Evolutionary conservation across 1,140 invertebrate genomes (phyloP).

Genomic region (Cyrtorhinus lividipennis): DNA sequence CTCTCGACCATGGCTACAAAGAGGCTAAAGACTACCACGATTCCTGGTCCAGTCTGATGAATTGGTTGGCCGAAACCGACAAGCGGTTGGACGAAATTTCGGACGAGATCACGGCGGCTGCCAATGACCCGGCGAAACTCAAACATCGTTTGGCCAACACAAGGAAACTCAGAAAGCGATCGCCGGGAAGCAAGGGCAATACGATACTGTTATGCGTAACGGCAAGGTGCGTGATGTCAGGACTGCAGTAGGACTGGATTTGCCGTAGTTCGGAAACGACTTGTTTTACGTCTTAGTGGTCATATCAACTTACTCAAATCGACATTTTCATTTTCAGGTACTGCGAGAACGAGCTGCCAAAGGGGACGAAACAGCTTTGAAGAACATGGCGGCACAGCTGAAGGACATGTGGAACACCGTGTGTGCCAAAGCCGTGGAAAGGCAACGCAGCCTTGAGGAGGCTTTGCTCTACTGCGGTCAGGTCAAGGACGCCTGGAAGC

Average conservation of each 20-base stretch:
- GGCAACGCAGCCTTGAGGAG: constrained; percentile 86
- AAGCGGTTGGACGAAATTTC: constrained; percentile 61
- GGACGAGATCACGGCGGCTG: constrained; percentile 45
- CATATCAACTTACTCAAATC: too few relatives aligned
- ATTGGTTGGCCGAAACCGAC: constrained; percentile 82
- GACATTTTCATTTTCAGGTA: constrained; percentile 39
- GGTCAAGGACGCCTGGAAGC: constrained; percentile 89
- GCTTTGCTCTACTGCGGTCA: constrained; percentile 87
- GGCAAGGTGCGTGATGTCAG: too few relatives aligned
- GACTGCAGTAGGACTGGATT: too few relatives aligned
- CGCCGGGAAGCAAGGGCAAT: constrained; percentile 64
- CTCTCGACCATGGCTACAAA: constrained; percentile 87
- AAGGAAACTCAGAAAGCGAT: constrained; percentile 84
- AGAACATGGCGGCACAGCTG: constrained; percentile 73
- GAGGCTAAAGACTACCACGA: constrained; percentile 93
- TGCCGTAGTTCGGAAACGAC: too few relatives aligned
- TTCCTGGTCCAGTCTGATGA: constrained; percentile 61
- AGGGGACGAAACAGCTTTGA: constrained; percentile 64
- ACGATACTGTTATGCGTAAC: background rate
- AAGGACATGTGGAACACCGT: constrained; percentile 91
- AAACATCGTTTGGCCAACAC: constrained; percentile 76
- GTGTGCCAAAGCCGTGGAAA: constrained; percentile 85
- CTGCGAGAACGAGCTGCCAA: constrained; percentile 91
- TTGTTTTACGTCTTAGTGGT: too few relatives aligned
- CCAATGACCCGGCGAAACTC: constrained; percentile 86